Percentiles rank a stretch among this genome's conserved stretches.
Conservation (phyloP, 1,140 invertebrate genomes). For the Calosoma granatense region DNA sequence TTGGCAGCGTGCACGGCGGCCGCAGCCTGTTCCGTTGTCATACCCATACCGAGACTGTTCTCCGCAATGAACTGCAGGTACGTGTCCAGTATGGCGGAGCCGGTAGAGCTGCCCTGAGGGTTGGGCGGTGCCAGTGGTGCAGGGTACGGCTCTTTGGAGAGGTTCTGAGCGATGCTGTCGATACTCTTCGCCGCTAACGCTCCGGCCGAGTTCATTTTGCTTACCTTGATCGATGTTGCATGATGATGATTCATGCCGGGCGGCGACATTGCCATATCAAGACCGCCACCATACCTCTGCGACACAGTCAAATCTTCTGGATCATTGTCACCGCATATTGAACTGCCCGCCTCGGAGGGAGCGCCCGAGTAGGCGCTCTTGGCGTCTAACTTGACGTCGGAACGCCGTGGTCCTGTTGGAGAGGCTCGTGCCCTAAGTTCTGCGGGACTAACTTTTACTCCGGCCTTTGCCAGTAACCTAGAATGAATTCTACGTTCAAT, state of each 20-base stretch:
- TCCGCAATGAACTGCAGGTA: conserved; percentile 78
- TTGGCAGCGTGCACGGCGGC: conserved; percentile 43
- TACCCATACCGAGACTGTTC: conserved; percentile 51
- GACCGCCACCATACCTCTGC: conserved; percentile 33
- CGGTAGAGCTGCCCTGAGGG: conserved; percentile 40
- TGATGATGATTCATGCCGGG: conserved; percentile 35
- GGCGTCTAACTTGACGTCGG: conserved; percentile 64
- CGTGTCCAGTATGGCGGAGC: conserved; percentile 70
- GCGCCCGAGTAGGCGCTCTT: conserved; percentile 44
- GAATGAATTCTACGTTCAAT: conserved; percentile 28
- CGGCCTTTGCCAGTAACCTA: conserved; percentile 71
- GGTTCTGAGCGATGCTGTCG: conserved; percentile 38
- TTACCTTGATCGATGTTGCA: conserved; percentile 19
- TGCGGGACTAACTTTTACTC: conserved; percentile 74
- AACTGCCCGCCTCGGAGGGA: conserved; percentile 56
- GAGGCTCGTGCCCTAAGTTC: conserved; percentile 71
- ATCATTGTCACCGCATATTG: conserved; percentile 63
- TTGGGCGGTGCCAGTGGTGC: conserved; percentile 34
- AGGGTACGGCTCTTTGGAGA: conserved; percentile 41
- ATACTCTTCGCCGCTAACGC: conserved; percentile 53
- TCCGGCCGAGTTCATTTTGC: conserved; percentile 39
- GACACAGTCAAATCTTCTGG: conserved; percentile 68
- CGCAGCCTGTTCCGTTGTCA: conserved; percentile 32
- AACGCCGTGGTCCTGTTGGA: conserved; percentile 68
- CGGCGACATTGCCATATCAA: conserved; percentile 39